These are phyloP conservation scores for Lydus trimaculatus DNA, from an alignment of 2,888 invertebrate species.

Conservation along the genomic window DNA sequence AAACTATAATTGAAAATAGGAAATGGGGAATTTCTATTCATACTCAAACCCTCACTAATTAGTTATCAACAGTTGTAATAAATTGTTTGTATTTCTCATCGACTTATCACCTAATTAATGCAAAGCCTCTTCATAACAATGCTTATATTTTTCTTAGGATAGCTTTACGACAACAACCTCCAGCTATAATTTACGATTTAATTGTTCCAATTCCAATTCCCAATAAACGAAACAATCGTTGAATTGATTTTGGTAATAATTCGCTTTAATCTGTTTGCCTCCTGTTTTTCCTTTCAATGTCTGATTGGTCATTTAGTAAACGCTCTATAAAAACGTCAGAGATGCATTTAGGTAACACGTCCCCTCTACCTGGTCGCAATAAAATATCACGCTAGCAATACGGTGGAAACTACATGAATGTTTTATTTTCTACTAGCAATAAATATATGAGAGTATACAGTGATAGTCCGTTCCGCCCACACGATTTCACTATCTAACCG, in stretches of 20 bases:
- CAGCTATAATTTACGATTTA: not conserved
- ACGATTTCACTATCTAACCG: conserved; percentile 17
- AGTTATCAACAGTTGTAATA: not conserved
- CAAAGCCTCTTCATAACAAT: not conserved
- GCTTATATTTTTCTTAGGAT: not conserved
- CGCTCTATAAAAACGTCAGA: conserved; percentile 3
- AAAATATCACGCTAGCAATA: conserved; percentile 8
- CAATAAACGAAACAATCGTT: not conserved
- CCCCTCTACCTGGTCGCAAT: not conserved
- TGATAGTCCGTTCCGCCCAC: conserved; percentile 21
- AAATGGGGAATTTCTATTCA: not conserved
- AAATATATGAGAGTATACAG: conserved; percentile 19
- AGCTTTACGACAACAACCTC: not conserved
- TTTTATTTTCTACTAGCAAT: conserved; percentile 26
- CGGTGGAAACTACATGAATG: conserved; percentile 17
- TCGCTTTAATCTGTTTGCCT: not conserved
- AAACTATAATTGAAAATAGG: conserved; percentile 18
- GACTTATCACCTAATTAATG: conserved; percentile 25
- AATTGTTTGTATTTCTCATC: not conserved
- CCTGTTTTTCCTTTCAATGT: not conserved
- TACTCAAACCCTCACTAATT: not conserved
- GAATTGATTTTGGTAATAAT: not conserved
- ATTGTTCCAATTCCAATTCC: not conserved
- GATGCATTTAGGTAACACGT: not conserved
- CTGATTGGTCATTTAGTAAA: not conserved